Evolutionary conservation across 2,888 invertebrate genomes (phyloP).

Genomic region (Camptogramma bilineatum): DNA sequence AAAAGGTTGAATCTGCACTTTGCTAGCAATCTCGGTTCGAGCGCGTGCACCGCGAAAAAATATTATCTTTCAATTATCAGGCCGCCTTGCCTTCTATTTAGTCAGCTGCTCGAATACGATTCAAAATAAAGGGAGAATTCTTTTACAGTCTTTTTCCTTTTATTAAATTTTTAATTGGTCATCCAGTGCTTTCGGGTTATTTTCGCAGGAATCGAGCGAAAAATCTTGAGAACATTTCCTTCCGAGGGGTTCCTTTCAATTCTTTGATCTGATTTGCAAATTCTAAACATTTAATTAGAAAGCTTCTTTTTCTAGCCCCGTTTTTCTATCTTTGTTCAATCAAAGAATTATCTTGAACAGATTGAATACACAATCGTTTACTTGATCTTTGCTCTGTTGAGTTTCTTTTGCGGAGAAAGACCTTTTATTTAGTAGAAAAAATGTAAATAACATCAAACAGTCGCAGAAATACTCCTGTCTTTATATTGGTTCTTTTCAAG

Average conservation of each 20-base stretch:
- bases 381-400: not conserved
- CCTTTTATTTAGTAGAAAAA: not conserved
- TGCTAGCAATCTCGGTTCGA: constrained; percentile 46
- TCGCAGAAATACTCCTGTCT: not conserved
- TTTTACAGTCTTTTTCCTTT: constrained; percentile 38
- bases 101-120: constrained; percentile 66
- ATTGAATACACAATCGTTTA: constrained; percentile 1
- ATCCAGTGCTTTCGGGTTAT: constrained; percentile 36
- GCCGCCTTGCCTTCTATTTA: constrained; percentile 65
- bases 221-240: constrained; percentile 36
- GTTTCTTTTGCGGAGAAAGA: not conserved
- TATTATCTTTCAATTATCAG: constrained; percentile 76
- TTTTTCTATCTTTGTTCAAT: not conserved
- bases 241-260: constrained; percentile 26
- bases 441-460: not conserved
- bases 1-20: constrained; percentile 53
- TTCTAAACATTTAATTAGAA: constrained; percentile 29
- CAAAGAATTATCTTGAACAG: not conserved
- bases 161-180: constrained; percentile 49
- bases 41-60: constrained; percentile 64
- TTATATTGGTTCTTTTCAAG: not conserved
- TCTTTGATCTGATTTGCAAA: constrained; percentile 32
- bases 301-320: constrained; percentile 7
- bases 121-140: constrained; percentile 61
- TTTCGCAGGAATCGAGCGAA: constrained; percentile 40